Evolutionary conservation across 2,797 vertebrate species (phyloP).

Genomic region (Iguana delicatissima): DNA sequence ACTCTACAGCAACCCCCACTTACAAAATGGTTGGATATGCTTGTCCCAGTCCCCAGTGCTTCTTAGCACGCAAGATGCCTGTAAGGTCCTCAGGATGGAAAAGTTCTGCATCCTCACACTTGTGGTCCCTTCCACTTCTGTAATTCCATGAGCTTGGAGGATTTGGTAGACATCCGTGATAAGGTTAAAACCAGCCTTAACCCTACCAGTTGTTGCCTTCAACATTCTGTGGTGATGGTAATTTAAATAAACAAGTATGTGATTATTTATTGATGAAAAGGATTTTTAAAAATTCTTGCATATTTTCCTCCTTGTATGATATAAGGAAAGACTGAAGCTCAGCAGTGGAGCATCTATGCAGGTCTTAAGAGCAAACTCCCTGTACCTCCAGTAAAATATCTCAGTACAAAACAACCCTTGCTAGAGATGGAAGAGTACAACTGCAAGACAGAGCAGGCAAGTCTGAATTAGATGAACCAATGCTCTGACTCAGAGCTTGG

Average conservation of each 20-base stretch:
- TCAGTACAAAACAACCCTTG: too few relatives aligned
- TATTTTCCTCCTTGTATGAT: neutral
- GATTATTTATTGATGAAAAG: neutral
- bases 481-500: too few relatives aligned
- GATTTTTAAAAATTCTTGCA: neutral
- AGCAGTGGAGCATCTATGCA: neutral
- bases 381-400: neutral
- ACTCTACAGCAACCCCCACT: too few relatives aligned
- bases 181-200: neutral
- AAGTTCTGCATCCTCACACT: neutral
- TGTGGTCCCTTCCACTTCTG: neutral
- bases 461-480: too few relatives aligned
- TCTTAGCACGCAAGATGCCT: too few relatives aligned
- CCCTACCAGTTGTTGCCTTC: neutral
- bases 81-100: neutral
- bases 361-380: neutral
- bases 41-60: too few relatives aligned
- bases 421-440: neutral
- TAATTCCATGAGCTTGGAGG: neutral
- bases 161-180: neutral
- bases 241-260: neutral
- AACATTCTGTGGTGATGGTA: neutral
- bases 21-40: too few relatives aligned
- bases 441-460: neutral
- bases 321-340: neutral